A percentile compares a stretch with the other conserved stretches of the same genome.
phyloP scores from a whole-genome alignment of 2,888 invertebrate genomes.

The Philereme transversata region DNA sequence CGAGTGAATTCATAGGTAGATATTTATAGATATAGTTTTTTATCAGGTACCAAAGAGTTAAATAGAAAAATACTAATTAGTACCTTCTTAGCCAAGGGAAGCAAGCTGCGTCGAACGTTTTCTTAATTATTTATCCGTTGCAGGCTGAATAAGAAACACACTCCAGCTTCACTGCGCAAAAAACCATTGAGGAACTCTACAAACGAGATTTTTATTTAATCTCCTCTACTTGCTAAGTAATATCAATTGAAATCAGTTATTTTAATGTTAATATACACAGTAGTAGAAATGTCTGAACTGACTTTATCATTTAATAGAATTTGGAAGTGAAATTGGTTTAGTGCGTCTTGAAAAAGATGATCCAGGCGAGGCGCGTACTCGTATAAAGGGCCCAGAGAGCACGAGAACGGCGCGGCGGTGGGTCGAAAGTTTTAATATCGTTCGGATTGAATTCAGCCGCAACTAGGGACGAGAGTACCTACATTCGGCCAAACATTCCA shows the following conservation, averaged over 20 bases:
- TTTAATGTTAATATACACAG: too few species aligned
- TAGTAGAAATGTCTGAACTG: not conserved
- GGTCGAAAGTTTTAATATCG: slow-evolving; percentile 82
- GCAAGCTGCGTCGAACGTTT: slow-evolving; percentile 66
- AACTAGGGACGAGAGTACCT: slow-evolving; percentile 60
- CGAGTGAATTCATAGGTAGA: not conserved
- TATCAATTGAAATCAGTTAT: too few species aligned
- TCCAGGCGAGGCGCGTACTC: slow-evolving; percentile 53
- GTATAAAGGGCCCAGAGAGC: slow-evolving; percentile 58
- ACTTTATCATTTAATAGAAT: slow-evolving; percentile 29
- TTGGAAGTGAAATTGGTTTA: slow-evolving; percentile 55
- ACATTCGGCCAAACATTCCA: slow-evolving; percentile 31
- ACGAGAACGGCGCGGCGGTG: slow-evolving; percentile 48
- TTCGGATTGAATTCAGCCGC: slow-evolving; percentile 78
- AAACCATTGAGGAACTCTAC: slow-evolving; percentile 47
- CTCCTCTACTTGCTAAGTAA: too few species aligned
- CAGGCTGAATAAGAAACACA: slow-evolving; percentile 70
- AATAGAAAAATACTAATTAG: slow-evolving; percentile 62
- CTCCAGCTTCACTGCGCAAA: slow-evolving; percentile 61
- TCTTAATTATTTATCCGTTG: slow-evolving; percentile 76
- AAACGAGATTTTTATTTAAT: slow-evolving; percentile 14
- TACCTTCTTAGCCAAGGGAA: slow-evolving; percentile 55
- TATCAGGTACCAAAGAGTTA: slow-evolving; percentile 8
- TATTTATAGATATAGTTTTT: not conserved
- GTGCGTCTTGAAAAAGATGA: slow-evolving; percentile 60